Base-by-base conservation (phyloP, 2,113 vertebrate genomes). In the Bos javanicus region DNA sequence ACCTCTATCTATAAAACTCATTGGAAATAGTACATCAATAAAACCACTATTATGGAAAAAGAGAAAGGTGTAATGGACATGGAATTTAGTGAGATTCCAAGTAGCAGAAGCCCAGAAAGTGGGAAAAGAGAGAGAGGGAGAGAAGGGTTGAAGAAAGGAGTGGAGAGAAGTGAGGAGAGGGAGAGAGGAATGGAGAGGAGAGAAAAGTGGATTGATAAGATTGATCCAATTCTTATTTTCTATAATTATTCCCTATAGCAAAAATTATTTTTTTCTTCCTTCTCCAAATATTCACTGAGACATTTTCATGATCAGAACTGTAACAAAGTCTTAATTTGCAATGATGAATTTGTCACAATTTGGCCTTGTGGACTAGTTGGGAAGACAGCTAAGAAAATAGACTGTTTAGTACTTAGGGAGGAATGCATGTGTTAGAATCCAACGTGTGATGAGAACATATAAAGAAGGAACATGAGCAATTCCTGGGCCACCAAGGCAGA, bases 321-420 rank as follows among this genome's bases (percentile, higher is more conserved):
- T 60, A 48, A 71, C 62, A 60, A 93, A 93, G n/a, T 56, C 6
- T 89, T 95, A 74, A 64, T 64, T 91, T 85, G 60, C 60, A 88
- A 14, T 46, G 28, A n/a, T 74, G 71, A 78, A 76, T 92, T 52
- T 82, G 26, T 30, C 52, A 30, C 2, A 12, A 11, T 71, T 87
- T 76, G 11, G 15, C 36, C 13, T 85, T 21, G 43, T 56, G 26
- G 56, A 30, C 5, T 39, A 82, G 21, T 67, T 36, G 5, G 26
- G 9, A 91, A 96, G 56, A 56, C 11, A 62, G 39, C 30, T 91
- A n/a, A 19, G 60, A 91, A 94, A 56, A 80, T 74, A 26, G 19
- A 21, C 16, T 64, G 0, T 90, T 85, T 2, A 46, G 5, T 52
- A 21, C 11, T 33, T 16, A 30, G 4, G 33, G 28, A 90, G 25